phyloP scores from a whole-genome alignment of 2,113 vertebrate species.

The Chauna torquata region DNA sequence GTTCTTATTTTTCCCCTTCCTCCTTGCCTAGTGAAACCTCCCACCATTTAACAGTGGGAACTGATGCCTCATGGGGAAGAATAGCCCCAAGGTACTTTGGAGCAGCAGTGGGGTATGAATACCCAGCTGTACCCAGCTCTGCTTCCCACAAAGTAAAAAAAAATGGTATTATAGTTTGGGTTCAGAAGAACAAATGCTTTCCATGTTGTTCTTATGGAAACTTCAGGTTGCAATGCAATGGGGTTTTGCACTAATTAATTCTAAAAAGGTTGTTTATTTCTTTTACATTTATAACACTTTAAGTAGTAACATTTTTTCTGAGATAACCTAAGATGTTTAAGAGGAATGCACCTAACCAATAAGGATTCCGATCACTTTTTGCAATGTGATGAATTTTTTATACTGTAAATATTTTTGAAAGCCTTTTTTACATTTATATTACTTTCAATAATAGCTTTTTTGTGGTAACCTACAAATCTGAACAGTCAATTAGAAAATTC shows the following conservation, averaged over 20 bases:
- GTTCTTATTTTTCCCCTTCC: neutral
- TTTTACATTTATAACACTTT: neutral
- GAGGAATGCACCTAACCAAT: neutral
- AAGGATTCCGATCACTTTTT: neutral
- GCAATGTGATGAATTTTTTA: neutral
- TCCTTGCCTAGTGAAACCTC: neutral
- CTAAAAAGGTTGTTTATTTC: neutral
- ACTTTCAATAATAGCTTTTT: neutral
- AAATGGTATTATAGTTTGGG: neutral
- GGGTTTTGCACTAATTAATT: neutral
- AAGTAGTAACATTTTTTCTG: neutral
- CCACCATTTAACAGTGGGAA: neutral
- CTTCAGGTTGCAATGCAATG: neutral
- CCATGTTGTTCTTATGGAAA: neutral
- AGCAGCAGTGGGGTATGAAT: neutral
- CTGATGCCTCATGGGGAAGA: neutral
- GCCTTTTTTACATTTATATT: neutral
- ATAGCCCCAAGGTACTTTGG: neutral
- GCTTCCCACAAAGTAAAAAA: neutral
- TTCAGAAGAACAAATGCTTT: neutral
- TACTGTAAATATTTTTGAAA: neutral
- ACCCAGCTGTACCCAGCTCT: neutral
- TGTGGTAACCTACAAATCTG: neutral
- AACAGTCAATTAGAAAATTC: neutral
- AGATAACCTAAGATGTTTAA: neutral